These are phyloP conservation scores for Cynaeus angustus DNA, from an alignment of 2,888 invertebrate species.

Conservation along the genomic window DNA sequence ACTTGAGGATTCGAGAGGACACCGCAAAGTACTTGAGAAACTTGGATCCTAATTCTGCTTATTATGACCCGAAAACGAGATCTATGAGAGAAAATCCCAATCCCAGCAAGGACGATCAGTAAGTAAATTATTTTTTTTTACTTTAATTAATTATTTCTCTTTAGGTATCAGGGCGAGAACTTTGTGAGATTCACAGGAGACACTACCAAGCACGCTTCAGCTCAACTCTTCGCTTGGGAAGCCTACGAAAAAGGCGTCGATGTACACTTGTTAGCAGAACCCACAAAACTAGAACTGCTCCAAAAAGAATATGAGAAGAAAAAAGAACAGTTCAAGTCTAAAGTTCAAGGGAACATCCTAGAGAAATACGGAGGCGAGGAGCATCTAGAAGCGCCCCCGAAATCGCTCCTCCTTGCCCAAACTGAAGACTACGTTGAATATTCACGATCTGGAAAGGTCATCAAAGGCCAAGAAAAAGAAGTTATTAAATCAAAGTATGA, in stretches of 20 bases:
- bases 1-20: constrained; percentile 98
- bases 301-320: constrained; percentile 93
- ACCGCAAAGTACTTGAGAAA: constrained; percentile 99
- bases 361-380: constrained; percentile 97
- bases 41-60: constrained; percentile 97
- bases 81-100: constrained; percentile 91
- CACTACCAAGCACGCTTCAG: constrained; percentile 90
- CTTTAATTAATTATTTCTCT: constrained; percentile 37
- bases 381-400: constrained; percentile 90
- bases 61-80: constrained; percentile 99
- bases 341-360: constrained; percentile 88
- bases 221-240: constrained; percentile 98
- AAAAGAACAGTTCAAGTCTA: constrained; percentile 91
- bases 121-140: constrained; percentile 50
- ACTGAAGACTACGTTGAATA: constrained; percentile 97
- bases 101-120: constrained; percentile 65
- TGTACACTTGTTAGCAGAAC: constrained; percentile 96
- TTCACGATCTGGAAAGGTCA: constrained; percentile 91
- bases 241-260: constrained; percentile 94
- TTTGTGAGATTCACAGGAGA: constrained; percentile 96
- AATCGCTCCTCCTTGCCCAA: constrained; percentile 92
- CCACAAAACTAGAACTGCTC: constrained; percentile 95
- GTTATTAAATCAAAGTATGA: constrained; percentile 91
- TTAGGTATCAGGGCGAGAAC: constrained; percentile 93
- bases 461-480: constrained; percentile 91